Base-by-base conservation (phyloP, 2,797 vertebrate species). In the Cossypha polioptera region DNA sequence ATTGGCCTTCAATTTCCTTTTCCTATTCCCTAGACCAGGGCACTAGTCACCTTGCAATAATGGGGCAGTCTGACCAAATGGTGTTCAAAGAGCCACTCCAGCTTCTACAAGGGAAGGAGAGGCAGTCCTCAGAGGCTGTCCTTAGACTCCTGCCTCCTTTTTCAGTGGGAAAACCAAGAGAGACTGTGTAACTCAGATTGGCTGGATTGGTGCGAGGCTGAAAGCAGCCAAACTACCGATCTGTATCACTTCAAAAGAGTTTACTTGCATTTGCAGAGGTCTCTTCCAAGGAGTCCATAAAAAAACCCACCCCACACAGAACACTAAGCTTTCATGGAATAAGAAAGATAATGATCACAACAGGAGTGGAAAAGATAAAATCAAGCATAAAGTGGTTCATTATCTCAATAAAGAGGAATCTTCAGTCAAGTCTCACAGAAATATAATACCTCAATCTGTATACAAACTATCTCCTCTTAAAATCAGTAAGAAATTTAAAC, bases 201-300 rank as follows among this genome's bases (percentile, higher is more conserved):
- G 16, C 55, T 25, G 31, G n/a, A 74, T n/a, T 31, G 17, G 21
- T 26, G 16, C 0, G 0, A 86, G 21, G 45, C 47, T 65, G 58
- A 84, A 81, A 87, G 33, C 20, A 67, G 24, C 3, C 35, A 19
- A 69, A 75, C 62, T 47, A 71, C 45, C 13, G 9, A 59, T 7
- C 47, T 53, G 9, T 36, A 74, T 25, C 9, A 6, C 7, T 77
- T 54, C 20, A 48, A 16, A 77, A 54, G 2, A 18, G 26, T 33
- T 65, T 26, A 53, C 5, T 40, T 77, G 22, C 17, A 83, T 62
- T 83, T 74, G 5, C 51, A 88, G 16, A 87, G 22, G 19, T 71
- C 20, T 50, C 29, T 67, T 72, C 14, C 40, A 86, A 40, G 22
- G 4, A 84, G 4, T 55, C 28, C 16, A 33, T 35, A 50, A 66